phyloP scores from a whole-genome alignment of 1,140 invertebrate genomes.

The Solen grandis region DNA sequence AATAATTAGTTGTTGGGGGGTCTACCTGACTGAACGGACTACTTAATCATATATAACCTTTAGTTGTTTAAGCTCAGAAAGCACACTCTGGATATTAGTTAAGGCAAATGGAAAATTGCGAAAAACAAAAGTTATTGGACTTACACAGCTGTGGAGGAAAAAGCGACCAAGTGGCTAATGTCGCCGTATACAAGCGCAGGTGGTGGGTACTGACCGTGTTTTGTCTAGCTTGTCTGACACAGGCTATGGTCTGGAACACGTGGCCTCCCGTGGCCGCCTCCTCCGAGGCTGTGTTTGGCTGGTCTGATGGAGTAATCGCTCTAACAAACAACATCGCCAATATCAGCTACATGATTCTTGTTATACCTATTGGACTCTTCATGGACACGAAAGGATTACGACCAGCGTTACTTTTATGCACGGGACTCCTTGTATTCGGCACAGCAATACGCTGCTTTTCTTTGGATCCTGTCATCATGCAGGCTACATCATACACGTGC shows the following conservation, averaged over 20 bases:
- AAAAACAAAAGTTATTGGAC: too few species aligned
- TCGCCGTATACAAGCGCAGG: slow-evolving; percentile 59
- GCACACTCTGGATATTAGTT: too few species aligned
- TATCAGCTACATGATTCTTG: slow-evolving; percentile 81
- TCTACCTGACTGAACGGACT: too few species aligned
- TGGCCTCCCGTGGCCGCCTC: slow-evolving; percentile 82
- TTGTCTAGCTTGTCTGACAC: slow-evolving; percentile 47
- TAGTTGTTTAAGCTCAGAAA: too few species aligned
- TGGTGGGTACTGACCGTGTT: slow-evolving; percentile 67
- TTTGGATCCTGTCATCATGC: slow-evolving; percentile 15
- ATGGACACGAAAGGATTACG: slow-evolving; percentile 68
- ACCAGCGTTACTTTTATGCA: slow-evolving; percentile 44
- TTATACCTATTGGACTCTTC: slow-evolving; percentile 81
- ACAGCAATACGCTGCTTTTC: slow-evolving; percentile 49
- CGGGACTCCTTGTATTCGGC: slow-evolving; percentile 20
- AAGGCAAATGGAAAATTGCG: too few species aligned
- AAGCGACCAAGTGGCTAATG: too few species aligned
- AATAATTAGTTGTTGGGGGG: too few species aligned
- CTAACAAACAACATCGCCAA: slow-evolving; percentile 82
- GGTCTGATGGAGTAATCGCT: slow-evolving; percentile 81
- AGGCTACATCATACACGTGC: slow-evolving; percentile 36
- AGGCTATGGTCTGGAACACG: slow-evolving; percentile 81
- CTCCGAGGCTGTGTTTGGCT: slow-evolving; percentile 79
- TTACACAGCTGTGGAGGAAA: too few species aligned
- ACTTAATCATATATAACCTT: too few species aligned